A percentile compares a stretch with the other conserved stretches of the same genome.
These are phyloP conservation scores for Heterotis niloticus DNA, from an alignment of 2,113 vertebrate genomes.

Conservation along the genomic window DNA sequence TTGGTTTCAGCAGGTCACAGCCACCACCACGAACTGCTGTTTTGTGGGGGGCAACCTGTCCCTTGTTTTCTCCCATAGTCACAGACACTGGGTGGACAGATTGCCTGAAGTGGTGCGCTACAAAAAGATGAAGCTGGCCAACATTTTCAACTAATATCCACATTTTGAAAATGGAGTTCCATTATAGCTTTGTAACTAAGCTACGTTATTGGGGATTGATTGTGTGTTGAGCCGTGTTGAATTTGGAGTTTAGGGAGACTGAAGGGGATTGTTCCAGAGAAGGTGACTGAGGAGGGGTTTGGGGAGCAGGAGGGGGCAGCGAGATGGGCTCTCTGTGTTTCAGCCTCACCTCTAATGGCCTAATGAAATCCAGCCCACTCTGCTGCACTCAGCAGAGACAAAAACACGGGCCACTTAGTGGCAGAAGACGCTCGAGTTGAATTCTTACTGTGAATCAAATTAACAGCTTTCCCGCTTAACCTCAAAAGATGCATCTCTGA, in stretches of 20 bases:
- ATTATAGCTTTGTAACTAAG: too few species aligned
- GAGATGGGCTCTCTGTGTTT: conserved; percentile 25
- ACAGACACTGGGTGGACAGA: conserved; percentile 57
- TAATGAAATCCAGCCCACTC: conserved; percentile 64
- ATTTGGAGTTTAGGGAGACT: not conserved
- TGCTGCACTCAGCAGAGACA: conserved; percentile 57
- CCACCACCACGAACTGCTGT: conserved; percentile 13
- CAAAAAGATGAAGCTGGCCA: conserved; percentile 31
- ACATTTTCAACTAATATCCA: not conserved
- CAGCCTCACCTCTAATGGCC: conserved; percentile 49
- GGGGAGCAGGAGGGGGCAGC: not conserved
- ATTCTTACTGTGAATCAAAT: conserved; percentile 66
- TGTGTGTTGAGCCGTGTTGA: not conserved
- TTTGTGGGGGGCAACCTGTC: not conserved
- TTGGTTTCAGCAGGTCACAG: not conserved
- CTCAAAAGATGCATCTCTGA: conserved; percentile 30
- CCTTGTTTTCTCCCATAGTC: conserved; percentile 33
- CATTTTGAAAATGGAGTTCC: too few species aligned
- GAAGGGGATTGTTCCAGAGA: not conserved
- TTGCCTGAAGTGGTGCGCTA: conserved; percentile 50
- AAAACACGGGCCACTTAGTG: conserved; percentile 59
- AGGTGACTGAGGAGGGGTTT: not conserved
- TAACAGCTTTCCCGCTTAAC: conserved; percentile 53
- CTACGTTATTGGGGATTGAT: not conserved
- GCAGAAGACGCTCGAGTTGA: conserved; percentile 61